A percentile compares a stretch with the other conserved stretches of the same genome.
Conservation (phyloP, 2,888 invertebrate genomes). For the Heliconius aoede region DNA sequence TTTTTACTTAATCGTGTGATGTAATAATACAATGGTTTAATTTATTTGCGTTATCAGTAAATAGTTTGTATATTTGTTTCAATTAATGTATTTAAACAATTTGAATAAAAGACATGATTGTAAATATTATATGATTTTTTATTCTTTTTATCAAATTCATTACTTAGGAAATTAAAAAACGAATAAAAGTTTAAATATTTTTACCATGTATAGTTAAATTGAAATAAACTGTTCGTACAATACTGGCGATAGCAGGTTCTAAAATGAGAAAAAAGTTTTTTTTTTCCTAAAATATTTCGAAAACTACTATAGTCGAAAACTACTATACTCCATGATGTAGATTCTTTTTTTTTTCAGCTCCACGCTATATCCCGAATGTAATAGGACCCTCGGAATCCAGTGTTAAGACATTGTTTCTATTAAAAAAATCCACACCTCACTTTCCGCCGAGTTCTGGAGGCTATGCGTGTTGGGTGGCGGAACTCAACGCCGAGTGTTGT, state of each 20-base stretch:
- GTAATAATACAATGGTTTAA: slow-evolving; percentile 17
- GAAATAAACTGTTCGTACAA: too few relatives aligned
- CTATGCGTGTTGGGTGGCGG: too few relatives aligned
- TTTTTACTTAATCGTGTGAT: slow-evolving; percentile 15
- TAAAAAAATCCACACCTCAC: too few relatives aligned
- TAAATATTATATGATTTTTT: not conserved
- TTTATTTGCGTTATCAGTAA: not conserved
- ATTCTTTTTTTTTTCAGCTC: not conserved
- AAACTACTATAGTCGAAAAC: not conserved
- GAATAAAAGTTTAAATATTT: too few relatives aligned
- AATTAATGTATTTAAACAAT: slow-evolving; percentile 22
- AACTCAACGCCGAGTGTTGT: too few relatives aligned
- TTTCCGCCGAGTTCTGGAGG: too few relatives aligned
- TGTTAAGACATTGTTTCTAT: too few relatives aligned
- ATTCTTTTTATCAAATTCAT: not conserved
- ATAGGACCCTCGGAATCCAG: too few relatives aligned
- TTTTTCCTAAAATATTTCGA: not conserved
- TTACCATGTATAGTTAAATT: too few relatives aligned
- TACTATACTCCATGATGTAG: not conserved
- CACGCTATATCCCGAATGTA: too few relatives aligned
- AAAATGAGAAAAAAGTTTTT: not conserved
- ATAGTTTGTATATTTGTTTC: slow-evolving; percentile 26
- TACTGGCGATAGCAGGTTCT: not conserved
- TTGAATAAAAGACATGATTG: slow-evolving; percentile 31
- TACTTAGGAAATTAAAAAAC: too few relatives aligned